These are phyloP conservation scores for Kobus ellipsiprymnus DNA, from an alignment of 2,113 vertebrate species.

Conservation along the genomic window DNA sequence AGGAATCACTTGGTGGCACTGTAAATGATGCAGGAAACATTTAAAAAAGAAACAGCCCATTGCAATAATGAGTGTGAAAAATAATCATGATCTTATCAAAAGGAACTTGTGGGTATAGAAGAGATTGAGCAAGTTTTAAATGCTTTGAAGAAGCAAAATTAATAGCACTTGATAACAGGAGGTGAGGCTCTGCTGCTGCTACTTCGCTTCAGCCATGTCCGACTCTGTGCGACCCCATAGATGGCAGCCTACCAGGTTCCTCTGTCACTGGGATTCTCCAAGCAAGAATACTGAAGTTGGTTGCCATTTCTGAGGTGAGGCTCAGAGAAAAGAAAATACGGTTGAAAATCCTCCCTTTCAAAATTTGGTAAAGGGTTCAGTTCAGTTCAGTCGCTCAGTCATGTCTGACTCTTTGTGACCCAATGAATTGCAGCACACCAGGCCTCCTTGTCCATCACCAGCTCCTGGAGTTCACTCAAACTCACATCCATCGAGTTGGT, in stretches of 20 bases:
- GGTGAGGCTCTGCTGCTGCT: neutral
- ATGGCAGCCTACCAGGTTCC: no score
- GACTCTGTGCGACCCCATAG: no score
- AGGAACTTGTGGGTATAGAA: neutral
- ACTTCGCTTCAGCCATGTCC: accelerated
- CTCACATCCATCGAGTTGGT: no score
- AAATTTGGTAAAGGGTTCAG: neutral
- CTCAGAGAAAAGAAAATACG: neutral
- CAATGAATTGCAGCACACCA: no score
- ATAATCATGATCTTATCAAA: neutral
- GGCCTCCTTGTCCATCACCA: no score
- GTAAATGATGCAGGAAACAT: neutral
- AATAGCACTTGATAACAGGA: neutral
- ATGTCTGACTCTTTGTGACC: no score
- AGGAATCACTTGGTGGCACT: neutral
- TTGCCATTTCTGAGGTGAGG: neutral
- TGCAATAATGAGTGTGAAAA: neutral
- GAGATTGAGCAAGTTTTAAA: neutral
- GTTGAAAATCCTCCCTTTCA: neutral
- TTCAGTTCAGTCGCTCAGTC: no score
- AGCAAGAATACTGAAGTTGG: no score
- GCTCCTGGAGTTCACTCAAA: no score
- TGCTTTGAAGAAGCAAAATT: neutral
- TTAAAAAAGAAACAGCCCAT: neutral
- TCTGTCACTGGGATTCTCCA: no score